Evolutionary conservation across 92 coral and sea anemone genomes (phyloP), one percentile per base, ranked within the genome.

Genomic region (Isaurus tuberculatus): DNA sequence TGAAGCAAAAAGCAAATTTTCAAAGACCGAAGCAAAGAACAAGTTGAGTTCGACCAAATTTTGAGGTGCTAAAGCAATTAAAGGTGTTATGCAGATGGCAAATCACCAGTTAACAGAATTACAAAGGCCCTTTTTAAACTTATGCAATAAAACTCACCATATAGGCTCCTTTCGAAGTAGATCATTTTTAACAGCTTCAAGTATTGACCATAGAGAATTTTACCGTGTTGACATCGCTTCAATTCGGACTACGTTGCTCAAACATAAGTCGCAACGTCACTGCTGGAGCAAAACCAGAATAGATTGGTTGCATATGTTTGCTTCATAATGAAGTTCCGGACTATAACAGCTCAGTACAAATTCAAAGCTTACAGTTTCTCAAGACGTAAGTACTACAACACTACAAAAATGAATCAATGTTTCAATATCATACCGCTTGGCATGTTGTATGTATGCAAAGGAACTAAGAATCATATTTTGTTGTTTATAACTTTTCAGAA

Each of bases 1-100:
- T 74, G 80, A 74, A 74, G 43, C 80, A 30, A 26, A 23, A 8
- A 67, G 25, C 44, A 32, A 67, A 46, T 73, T 73, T 73, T 73
- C 79, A 55, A 51, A 16, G 42, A 74, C 64, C 16, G 40, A 74
- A 31, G 37, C 65, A 34, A 26, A 15, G 65, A 72, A 11, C 26
- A 19, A 28, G 57, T 16, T 48, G 42, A 29, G 11, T 28, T 51
- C 9, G 23, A 14, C 27, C 0, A 28, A 8, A 49, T n/a, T 10
- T 51, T 27, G 16, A 27, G 61, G 61, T 46, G 79, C 46, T 27
- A 73, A 37, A 68, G 43, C 42, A 17, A 55, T 55, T 15, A 14
- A 65, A 31, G 72, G 72, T 67, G 72, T 32, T 8, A 11, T 5
- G 20, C 72, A 67, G 72, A 67, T 67, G 72, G 40, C 72, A 30